Conservation (phyloP, 2,797 vertebrate species). For the Loris lydekkerianus region DNA sequence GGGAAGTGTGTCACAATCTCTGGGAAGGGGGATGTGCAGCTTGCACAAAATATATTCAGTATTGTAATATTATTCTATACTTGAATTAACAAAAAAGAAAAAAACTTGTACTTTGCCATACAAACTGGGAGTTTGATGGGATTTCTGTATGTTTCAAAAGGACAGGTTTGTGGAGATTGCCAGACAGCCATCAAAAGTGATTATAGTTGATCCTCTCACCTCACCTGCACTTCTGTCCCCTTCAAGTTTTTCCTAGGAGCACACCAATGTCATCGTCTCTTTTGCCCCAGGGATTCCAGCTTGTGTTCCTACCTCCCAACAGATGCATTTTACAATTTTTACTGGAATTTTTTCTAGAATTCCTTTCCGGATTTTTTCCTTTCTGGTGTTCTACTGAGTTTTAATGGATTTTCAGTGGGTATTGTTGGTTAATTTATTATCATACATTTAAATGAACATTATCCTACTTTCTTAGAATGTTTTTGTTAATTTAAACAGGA, state of each 20-base stretch:
- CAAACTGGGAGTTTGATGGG: not conserved
- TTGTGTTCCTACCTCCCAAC: not conserved
- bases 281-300: not conserved
- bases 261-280: not conserved
- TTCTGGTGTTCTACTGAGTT: not conserved
- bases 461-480: slow-evolving; percentile 12
- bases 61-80: not conserved
- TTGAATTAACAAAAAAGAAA: slow-evolving; percentile 9
- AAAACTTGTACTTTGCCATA: not conserved
- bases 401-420: slow-evolving; percentile 12
- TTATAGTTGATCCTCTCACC: not conserved
- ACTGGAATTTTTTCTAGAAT: not conserved
- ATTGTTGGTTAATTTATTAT: not conserved
- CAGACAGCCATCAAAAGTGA: not conserved
- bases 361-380: not conserved
- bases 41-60: slow-evolving; percentile 7
- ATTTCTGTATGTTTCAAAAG: slow-evolving; percentile 1
- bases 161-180: not conserved
- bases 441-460: slow-evolving; percentile 6
- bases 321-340: not conserved
- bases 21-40: not conserved
- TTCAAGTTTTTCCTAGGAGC: not conserved
- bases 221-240: not conserved
- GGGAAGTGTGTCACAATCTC: slow-evolving; percentile 22
- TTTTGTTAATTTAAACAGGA: slow-evolving; percentile 20